phyloP scores from a whole-genome alignment of 2,888 invertebrate genomes.

The Leptopilina myrica region DNA sequence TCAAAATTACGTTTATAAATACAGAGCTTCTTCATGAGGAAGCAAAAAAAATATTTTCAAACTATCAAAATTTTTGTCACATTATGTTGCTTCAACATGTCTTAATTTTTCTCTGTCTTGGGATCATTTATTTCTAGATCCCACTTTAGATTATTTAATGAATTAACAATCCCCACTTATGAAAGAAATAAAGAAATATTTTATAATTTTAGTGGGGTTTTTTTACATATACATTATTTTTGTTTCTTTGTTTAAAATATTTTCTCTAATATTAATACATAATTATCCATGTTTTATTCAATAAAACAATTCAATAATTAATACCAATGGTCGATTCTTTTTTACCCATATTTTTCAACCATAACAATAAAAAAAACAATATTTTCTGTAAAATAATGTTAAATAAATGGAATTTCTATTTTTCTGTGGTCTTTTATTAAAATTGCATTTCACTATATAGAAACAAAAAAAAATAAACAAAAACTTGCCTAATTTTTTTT shows the following conservation, averaged over 20 bases:
- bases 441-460: constrained; percentile 31
- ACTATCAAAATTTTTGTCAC: constrained; percentile 59
- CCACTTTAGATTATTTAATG: constrained; percentile 62
- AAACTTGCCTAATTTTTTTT: constrained; percentile 62
- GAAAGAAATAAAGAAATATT: constrained; percentile 61
- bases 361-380: constrained; percentile 27
- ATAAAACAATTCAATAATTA: constrained; percentile 69
- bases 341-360: constrained; percentile 64
- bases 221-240: constrained; percentile 50
- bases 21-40: no score
- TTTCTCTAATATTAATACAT: constrained; percentile 16
- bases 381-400: constrained; percentile 30
- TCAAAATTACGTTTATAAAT: constrained; percentile 11
- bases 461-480: neutral
- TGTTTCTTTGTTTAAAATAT: constrained; percentile 53
- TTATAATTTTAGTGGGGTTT: constrained; percentile 63
- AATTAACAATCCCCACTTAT: constrained; percentile 57
- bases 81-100: constrained; percentile 73
- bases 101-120: constrained; percentile 72
- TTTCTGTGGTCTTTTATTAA: constrained; percentile 35
- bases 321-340: constrained; percentile 72
- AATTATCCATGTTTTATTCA: constrained; percentile 61
- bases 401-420: constrained; percentile 29
- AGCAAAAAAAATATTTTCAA: constrained; percentile 46
- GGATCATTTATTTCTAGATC: constrained; percentile 75